Percentiles rank a stretch among this genome's conserved stretches.
Conservation (phyloP, 2,113 vertebrate species). For the Malurus cyaneus region DNA sequence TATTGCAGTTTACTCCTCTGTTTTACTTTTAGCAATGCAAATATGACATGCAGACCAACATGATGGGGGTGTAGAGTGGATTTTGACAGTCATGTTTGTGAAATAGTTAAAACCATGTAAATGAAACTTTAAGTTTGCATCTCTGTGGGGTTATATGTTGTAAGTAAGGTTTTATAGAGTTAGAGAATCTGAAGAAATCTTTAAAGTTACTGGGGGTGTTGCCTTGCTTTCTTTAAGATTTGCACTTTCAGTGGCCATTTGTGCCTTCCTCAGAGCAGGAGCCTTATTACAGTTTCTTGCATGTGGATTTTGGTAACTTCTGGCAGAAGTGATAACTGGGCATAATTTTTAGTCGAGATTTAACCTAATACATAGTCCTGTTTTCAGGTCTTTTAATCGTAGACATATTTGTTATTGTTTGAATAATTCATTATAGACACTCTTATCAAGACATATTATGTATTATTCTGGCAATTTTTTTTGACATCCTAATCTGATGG, state of each 20-base stretch:
- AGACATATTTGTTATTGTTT: not conserved
- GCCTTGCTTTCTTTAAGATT: not conserved
- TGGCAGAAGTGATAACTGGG: not conserved
- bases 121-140: not conserved
- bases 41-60: not conserved
- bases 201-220: accelerated
- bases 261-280: not conserved
- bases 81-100: not conserved
- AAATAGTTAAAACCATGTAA: not conserved
- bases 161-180: not conserved
- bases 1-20: not conserved
- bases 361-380: not conserved
- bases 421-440: not conserved
- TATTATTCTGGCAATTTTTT: not conserved
- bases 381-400: not conserved
- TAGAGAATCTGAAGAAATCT: not conserved
- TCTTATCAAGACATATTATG: not conserved
- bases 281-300: not conserved
- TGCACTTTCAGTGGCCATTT: not conserved
- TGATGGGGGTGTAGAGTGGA: not conserved
- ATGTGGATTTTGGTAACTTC: not conserved
- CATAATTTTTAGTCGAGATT: not conserved
- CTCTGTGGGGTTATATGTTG: not conserved
- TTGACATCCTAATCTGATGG: not conserved
- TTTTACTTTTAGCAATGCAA: not conserved